These are phyloP conservation scores for Vanessa cardui DNA, from an alignment of 2,888 invertebrate genomes.

Conservation along the genomic window DNA sequence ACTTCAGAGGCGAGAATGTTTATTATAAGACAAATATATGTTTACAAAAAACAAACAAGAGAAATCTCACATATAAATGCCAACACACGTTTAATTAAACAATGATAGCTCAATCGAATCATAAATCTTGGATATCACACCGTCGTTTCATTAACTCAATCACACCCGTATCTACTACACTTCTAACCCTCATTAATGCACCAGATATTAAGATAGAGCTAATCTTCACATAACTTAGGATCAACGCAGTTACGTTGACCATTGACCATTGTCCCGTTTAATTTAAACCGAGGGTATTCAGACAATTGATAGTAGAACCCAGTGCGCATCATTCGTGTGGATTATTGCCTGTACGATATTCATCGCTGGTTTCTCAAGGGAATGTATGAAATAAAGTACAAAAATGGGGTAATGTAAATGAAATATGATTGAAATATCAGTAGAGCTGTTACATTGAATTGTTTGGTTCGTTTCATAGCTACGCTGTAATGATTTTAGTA, in stretches of 20 bases:
- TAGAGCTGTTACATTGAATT: constrained; percentile 12
- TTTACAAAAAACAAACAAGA: too few relatives aligned
- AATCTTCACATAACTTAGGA: constrained; percentile 82
- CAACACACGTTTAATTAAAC: too few relatives aligned
- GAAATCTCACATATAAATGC: too few relatives aligned
- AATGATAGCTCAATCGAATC: neutral
- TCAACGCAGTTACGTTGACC: constrained; percentile 69
- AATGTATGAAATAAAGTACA: neutral
- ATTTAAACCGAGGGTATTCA: constrained; percentile 69
- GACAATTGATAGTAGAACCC: constrained; percentile 69
- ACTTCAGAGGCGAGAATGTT: too few relatives aligned
- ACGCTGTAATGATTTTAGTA: constrained; percentile 50
- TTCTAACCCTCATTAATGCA: constrained; percentile 61
- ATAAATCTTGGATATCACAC: constrained; percentile 36
- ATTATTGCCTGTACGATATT: neutral
- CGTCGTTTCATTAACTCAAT: constrained; percentile 47
- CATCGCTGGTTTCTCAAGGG: constrained; percentile 37
- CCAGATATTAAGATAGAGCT: constrained; percentile 79
- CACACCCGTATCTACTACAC: constrained; percentile 45
- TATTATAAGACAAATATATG: too few relatives aligned
- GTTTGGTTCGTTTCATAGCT: constrained; percentile 36
- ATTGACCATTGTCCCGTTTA: constrained; percentile 82
- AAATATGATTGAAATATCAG: neutral
- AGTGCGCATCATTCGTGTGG: constrained; percentile 44
- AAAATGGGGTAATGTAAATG: constrained; percentile 37